Evolutionary conservation across 2,113 vertebrate genomes (phyloP).

Genomic region (Amazona guildingii): DNA sequence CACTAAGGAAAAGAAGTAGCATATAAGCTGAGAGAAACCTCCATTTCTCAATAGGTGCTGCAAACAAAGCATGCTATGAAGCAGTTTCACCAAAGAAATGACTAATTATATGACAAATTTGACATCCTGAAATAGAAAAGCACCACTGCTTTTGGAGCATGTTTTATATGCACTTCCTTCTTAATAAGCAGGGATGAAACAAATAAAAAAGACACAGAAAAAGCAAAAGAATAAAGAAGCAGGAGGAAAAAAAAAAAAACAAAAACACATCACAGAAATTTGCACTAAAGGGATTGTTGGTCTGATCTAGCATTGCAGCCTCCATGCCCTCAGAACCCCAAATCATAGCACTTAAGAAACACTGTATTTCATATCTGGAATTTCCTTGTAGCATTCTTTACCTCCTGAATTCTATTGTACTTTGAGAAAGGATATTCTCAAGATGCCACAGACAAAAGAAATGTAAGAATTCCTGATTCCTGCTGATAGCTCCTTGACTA

Average conservation of each 20-base stretch:
- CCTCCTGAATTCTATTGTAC: background rate
- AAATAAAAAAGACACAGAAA: background rate
- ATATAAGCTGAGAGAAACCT: background rate
- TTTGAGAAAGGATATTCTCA: slow-evolving; percentile 1
- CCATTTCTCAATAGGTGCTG: background rate
- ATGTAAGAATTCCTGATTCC: slow-evolving; percentile 21
- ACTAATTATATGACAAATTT: background rate
- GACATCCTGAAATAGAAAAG: background rate
- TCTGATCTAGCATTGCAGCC: background rate
- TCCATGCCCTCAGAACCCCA: background rate
- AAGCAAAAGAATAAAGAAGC: background rate
- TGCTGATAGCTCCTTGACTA: slow-evolving; percentile 39
- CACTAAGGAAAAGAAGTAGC: background rate
- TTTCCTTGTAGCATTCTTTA: background rate
- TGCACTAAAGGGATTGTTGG: background rate
- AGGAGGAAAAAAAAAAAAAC: background rate
- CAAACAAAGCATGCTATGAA: background rate
- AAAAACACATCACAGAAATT: background rate
- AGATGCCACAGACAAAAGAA: slow-evolving; percentile 40
- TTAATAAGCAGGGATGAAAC: background rate
- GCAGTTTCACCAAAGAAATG: background rate
- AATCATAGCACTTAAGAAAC: background rate
- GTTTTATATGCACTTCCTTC: background rate
- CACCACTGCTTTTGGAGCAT: background rate
- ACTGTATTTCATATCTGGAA: background rate